Evolutionary conservation across 2,888 invertebrate genomes (phyloP).

Genomic region (Sphaerophoria rueppellii): DNA sequence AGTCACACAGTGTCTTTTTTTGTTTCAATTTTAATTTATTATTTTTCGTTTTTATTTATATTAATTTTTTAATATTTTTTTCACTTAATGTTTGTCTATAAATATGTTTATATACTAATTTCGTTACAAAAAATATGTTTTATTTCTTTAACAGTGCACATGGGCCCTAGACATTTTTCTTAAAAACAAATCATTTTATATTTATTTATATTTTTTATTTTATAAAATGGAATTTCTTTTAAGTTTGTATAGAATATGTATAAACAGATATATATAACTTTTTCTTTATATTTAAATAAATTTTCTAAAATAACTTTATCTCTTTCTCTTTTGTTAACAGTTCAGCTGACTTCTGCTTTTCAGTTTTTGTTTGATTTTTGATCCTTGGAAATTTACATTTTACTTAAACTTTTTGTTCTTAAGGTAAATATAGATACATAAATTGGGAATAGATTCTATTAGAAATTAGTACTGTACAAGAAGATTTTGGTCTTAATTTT

Average conservation of each 20-base stretch:
- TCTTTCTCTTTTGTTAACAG: conserved; percentile 52
- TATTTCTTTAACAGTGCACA: conserved; percentile 57
- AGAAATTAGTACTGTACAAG: conserved; percentile 47
- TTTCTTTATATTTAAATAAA: conserved; percentile 30
- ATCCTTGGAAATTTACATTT: conserved; percentile 42
- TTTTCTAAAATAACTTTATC: conserved; percentile 59
- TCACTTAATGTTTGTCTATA: conserved; percentile 40
- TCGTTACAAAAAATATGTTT: conserved; percentile 73
- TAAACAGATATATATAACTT: conserved; percentile 42
- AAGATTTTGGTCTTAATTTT: conserved; percentile 50
- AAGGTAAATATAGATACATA: conserved; percentile 15
- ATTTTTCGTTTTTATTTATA: conserved; percentile 28
- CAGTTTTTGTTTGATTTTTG: conserved; percentile 35
- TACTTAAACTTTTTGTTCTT: conserved; percentile 20
- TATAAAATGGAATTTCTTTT: conserved; percentile 31
- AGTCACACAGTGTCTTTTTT: conserved; percentile 12
- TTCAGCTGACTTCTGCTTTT: conserved; percentile 19
- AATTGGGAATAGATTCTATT: conserved; percentile 13
- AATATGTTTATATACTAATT: conserved; percentile 53
- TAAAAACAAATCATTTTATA: conserved; percentile 50
- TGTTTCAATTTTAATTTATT: conserved; percentile 58
- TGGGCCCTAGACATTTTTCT: conserved; percentile 44
- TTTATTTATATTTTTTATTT: conserved; percentile 29
- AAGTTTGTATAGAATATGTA: conserved; percentile 53
- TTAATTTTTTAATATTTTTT: conserved; percentile 37